Percentiles rank a stretch among this genome's conserved stretches.
Conservation (phyloP, 2,797 vertebrate genomes). For the Novumbra hubbsi region DNA sequence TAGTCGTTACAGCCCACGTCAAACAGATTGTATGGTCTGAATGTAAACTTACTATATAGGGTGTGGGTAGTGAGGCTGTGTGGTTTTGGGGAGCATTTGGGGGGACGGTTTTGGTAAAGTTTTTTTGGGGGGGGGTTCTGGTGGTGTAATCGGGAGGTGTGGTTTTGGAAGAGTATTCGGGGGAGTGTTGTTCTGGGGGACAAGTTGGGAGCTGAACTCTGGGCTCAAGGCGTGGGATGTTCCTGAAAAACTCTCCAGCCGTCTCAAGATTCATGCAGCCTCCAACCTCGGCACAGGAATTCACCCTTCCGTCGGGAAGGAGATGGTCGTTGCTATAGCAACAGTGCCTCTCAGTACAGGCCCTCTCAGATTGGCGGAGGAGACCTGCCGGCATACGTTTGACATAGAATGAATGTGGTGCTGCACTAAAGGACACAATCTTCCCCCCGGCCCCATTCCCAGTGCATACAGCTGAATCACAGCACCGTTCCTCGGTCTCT, state of each 20-base stretch:
- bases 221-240: conserved; percentile 10
- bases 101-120: background rate
- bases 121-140: background rate
- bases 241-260: conserved; percentile 12
- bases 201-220: background rate
- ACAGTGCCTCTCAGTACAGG: conserved; percentile 37
- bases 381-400: conserved; percentile 36
- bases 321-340: conserved; percentile 58
- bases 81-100: background rate
- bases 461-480: background rate
- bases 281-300: conserved; percentile 13
- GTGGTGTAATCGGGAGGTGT: background rate
- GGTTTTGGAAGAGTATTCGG: background rate
- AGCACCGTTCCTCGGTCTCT: background rate
- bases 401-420: conserved; percentile 24
- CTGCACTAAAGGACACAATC: conserved; percentile 29
- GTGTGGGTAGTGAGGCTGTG: conserved; percentile 1
- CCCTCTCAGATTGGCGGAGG: conserved; percentile 41
- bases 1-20: conserved; percentile 3
- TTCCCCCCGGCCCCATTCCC: conserved; percentile 31
- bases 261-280: conserved; percentile 32
- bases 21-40: conserved; percentile 35
- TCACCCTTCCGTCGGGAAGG: background rate
- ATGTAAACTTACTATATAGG: conserved; percentile 26
- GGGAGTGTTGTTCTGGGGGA: background rate